Conservation (phyloP, 2,113 vertebrate genomes). For the Sitta europaea region DNA sequence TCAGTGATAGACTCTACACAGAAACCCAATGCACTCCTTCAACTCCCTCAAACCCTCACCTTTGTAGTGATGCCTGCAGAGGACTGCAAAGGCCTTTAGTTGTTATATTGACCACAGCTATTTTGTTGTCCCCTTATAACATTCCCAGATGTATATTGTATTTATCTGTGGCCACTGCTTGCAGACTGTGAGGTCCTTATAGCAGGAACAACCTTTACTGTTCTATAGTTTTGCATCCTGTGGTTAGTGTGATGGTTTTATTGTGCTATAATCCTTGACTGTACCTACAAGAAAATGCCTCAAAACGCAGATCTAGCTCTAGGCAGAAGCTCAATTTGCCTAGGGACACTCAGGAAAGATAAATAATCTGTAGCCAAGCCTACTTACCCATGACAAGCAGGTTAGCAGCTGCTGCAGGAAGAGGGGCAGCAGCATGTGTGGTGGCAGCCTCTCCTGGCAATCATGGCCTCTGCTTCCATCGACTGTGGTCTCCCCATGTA, state of each 20-base stretch:
- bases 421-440: background rate
- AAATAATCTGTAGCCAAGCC: background rate
- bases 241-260: background rate
- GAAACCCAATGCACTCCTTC: background rate
- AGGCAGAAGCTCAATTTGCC: background rate
- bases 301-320: background rate
- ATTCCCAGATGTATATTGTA: background rate
- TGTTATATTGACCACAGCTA: background rate
- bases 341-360: background rate
- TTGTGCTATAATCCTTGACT: background rate
- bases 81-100: background rate
- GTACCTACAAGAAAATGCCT: background rate
- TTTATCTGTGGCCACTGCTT: background rate
- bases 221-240: background rate
- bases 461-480: rapidly evolving
- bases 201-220: background rate
- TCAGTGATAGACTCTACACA: background rate
- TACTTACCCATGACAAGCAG: background rate
- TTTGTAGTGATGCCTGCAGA: background rate
- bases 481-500: background rate
- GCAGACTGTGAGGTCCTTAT: background rate
- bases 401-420: background rate
- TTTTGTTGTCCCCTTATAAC: background rate
- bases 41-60: background rate
- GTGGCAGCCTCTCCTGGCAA: background rate